Evolutionary conservation across 2,797 vertebrate genomes (phyloP).

Genomic region (Psittacula derbiana): DNA sequence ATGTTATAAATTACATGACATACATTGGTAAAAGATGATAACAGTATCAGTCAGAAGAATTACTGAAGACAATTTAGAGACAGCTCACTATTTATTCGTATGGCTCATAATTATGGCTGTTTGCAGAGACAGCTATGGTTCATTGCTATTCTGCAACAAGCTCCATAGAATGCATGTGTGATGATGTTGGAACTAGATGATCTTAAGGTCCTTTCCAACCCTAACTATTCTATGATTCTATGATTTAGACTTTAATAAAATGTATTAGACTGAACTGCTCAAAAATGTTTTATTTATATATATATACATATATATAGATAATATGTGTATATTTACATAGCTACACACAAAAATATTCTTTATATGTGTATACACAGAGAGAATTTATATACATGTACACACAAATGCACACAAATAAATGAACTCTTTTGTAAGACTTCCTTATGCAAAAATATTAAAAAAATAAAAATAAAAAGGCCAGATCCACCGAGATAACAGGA

Average conservation of each 20-base stretch:
- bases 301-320: background rate
- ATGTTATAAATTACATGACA: slow-evolving; percentile 44
- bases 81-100: background rate
- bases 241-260: background rate
- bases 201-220: too few relatives aligned
- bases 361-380: background rate
- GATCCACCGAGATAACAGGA: background rate
- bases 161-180: background rate
- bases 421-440: background rate
- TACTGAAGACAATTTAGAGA: slow-evolving; percentile 26
- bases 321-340: background rate
- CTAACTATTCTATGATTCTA: background rate
- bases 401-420: background rate
- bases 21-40: slow-evolving; percentile 57
- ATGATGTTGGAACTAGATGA: background rate
- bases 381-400: background rate
- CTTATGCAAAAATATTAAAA: background rate
- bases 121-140: background rate
- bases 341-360: background rate
- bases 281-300: background rate
- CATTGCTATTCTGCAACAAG: background rate
- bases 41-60: slow-evolving; percentile 28
- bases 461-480: background rate
- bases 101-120: background rate
- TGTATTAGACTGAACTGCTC: background rate